A percentile compares a stretch with the other conserved stretches of the same genome.
phyloP scores from a whole-genome alignment of 2,113 vertebrate genomes.

The Athene cunicularia region DNA sequence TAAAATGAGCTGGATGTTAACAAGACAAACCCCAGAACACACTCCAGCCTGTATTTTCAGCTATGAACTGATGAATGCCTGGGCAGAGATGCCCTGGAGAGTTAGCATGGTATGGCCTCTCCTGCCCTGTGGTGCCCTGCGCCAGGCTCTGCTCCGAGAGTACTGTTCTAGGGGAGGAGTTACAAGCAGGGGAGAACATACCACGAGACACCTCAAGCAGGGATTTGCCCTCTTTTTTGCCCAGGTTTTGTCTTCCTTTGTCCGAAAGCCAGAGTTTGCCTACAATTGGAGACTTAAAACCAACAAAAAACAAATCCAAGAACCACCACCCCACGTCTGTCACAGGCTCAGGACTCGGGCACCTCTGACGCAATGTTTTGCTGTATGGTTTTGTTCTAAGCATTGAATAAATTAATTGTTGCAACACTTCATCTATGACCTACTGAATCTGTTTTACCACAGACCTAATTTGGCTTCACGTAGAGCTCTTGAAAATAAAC shows the following conservation, averaged over 20 bases:
- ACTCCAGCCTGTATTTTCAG: not conserved
- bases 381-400: not conserved
- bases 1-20: not conserved
- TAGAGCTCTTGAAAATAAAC: not conserved
- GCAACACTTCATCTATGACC: not conserved
- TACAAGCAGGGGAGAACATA: not conserved
- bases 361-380: not conserved
- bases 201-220: not conserved
- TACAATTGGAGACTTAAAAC: not conserved
- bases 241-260: not conserved
- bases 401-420: not conserved
- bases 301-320: not conserved
- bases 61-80: not conserved
- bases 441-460: not conserved
- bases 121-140: not conserved
- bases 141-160: not conserved
- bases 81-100: not conserved
- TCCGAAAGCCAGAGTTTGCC: not conserved
- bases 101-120: not conserved
- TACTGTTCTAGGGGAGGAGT: not conserved
- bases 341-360: not conserved
- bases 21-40: not conserved
- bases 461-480: not conserved
- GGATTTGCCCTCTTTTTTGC: not conserved
- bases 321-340: not conserved